Evolutionary conservation across 2,797 vertebrate genomes (phyloP), one percentile per base, ranked within the genome.

Genomic region (Eleutherodactylus coqui): DNA sequence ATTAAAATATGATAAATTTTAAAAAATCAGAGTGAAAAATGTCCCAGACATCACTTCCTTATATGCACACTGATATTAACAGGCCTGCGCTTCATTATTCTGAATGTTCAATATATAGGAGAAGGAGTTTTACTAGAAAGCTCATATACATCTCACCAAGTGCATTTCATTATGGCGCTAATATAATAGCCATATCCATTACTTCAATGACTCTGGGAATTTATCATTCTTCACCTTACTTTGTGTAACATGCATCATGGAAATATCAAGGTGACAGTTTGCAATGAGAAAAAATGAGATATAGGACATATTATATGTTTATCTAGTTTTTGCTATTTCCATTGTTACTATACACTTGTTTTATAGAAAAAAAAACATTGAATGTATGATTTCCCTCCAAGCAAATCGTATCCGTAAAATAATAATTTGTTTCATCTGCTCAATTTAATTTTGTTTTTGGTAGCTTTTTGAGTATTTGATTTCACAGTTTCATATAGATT

Each of bases 141-240:
- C 32, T 49, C 47, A 29, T 82, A 51, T 72, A 82, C 49, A 72
- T 70, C 67, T 82, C 80, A 73, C n/a, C 80, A 6, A n/a, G 62
- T 41, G 34, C 36, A 58, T 62, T 60, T 75, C 70, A 75, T 75
- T 83, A 75, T 14, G 34, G 9, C 10, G 70, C 70, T 75, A 60
- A 83, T 75, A 45, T 75, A 73, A 83, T 75, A 49, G 45, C 38
- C 82, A 27, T 62, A 83, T 75, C 72, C 51, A 83, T 83, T 75
- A 83, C 60, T 75, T 62, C 60, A 75, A 60, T 75, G 69, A 70
- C 34, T 83, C 32, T 10, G 27, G 32, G 21, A 69, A 53, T 51
- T 24, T 38, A 70, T 70, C 47, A 70, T 53, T 60, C 34, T 64
- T 82, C 60, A 51, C 79, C 45, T 82, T 70, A 32, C 79, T 60